These are phyloP conservation scores for Grus americana DNA, from an alignment of 2,113 vertebrate genomes.

Conservation along the genomic window DNA sequence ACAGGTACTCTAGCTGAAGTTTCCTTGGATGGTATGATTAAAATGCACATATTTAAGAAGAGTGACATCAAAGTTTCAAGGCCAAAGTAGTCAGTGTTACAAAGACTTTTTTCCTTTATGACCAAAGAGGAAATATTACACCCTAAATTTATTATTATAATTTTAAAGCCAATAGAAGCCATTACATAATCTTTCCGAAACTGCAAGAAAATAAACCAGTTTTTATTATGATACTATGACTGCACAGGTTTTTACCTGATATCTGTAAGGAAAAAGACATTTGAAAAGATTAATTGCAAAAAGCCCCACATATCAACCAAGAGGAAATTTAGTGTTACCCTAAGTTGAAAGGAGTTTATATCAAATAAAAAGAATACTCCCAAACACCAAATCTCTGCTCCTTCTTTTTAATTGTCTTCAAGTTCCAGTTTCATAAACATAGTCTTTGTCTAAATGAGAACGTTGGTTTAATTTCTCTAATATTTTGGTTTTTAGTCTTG, in stretches of 20 bases:
- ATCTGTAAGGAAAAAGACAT: background rate
- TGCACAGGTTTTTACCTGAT: background rate
- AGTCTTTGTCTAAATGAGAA: background rate
- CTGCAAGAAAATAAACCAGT: background rate
- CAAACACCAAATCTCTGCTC: background rate
- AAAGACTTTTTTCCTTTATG: background rate
- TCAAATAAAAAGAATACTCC: background rate
- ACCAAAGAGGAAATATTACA: background rate
- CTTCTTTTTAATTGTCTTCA: background rate
- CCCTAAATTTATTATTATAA: background rate
- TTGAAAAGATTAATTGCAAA: background rate
- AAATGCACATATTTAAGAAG: background rate
- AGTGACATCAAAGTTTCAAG: background rate
- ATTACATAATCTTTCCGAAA: background rate
- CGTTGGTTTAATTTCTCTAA: background rate
- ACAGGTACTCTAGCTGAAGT: background rate
- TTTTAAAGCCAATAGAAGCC: background rate
- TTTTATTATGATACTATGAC: background rate
- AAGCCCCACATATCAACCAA: accelerated
- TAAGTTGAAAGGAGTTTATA: background rate
- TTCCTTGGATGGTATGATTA: background rate
- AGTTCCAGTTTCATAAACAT: background rate
- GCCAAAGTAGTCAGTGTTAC: background rate
- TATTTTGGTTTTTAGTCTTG: background rate
- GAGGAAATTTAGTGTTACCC: background rate